phyloP scores from a whole-genome alignment of 2,113 vertebrate genomes.

The Copsychus sechellarum region DNA sequence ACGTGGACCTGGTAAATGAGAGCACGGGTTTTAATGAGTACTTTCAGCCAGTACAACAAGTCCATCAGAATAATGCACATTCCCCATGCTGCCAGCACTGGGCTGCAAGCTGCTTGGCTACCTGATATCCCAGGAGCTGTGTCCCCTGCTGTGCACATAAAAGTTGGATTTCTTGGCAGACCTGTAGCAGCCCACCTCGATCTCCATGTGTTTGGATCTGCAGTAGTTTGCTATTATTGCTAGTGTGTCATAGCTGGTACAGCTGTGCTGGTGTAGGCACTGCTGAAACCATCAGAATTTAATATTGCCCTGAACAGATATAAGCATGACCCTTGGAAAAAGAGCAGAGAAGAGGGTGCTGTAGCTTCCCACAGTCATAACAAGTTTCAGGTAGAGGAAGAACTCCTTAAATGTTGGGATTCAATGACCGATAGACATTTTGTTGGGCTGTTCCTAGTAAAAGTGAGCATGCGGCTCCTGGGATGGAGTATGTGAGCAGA shows the following conservation, averaged over 20 bases:
- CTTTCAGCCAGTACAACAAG: neutral
- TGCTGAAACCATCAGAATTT: neutral
- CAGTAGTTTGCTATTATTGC: neutral
- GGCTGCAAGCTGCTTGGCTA: neutral
- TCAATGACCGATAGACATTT: neutral
- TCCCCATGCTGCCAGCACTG: neutral
- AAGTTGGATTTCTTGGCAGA: neutral
- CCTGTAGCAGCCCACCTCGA: neutral
- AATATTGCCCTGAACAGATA: neutral
- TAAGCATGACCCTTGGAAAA: neutral
- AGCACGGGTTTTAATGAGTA: neutral
- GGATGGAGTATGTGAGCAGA: neutral
- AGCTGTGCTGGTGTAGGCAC: neutral
- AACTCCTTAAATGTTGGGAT: neutral
- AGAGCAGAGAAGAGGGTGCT: neutral
- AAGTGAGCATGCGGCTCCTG: neutral
- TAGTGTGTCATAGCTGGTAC: accelerated
- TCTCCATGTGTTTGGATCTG: neutral
- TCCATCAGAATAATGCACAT: accelerated
- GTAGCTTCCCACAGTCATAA: neutral
- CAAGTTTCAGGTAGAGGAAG: neutral
- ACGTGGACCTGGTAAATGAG: neutral
- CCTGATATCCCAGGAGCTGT: neutral
- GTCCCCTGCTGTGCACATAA: neutral
- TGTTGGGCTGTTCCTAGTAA: neutral